A percentile compares a stretch with the other conserved stretches of the same genome.
Conservation (phyloP, 35 echinoderm and acorn worm species). For the Apostichopus japonicus region DNA sequence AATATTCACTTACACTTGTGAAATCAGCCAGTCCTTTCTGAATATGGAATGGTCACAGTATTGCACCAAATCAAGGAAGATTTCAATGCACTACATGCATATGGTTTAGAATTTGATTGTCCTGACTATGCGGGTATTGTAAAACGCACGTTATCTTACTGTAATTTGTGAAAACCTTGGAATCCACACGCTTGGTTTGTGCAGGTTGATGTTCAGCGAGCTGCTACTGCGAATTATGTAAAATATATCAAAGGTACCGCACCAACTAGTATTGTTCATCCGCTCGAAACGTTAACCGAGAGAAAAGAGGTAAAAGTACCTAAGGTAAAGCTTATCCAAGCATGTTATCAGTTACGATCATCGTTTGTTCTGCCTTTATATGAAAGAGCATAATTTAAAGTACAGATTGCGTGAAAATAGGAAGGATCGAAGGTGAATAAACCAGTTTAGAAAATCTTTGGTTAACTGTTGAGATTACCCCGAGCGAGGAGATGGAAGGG, state of each 20-base stretch:
- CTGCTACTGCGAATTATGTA: slow-evolving; percentile 38
- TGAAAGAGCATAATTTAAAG: too few relatives aligned
- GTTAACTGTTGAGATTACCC: too few relatives aligned
- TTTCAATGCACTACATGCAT: neutral
- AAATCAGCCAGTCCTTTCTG: slow-evolving; percentile 15
- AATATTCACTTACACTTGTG: slow-evolving; percentile 44
- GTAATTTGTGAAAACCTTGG: slow-evolving; percentile 58
- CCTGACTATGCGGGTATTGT: slow-evolving; percentile 33
- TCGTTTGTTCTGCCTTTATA: too few relatives aligned
- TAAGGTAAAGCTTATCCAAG: too few relatives aligned
- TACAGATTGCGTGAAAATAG: too few relatives aligned
- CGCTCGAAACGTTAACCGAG: too few relatives aligned
- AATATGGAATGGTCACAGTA: slow-evolving; percentile 50
- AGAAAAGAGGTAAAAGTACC: too few relatives aligned
- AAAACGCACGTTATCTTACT: neutral
- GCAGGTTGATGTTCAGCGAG: slow-evolving; percentile 34
- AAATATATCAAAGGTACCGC: neutral
- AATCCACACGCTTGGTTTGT: slow-evolving; percentile 36
- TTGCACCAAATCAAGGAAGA: slow-evolving; percentile 32
- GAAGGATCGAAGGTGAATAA: too few relatives aligned
- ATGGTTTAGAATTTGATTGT: slow-evolving; percentile 36
- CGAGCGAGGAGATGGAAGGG: too few relatives aligned
- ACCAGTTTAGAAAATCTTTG: too few relatives aligned
- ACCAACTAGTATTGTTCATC: too few relatives aligned
- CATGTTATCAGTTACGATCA: too few relatives aligned